Percentiles rank a stretch among this genome's conserved stretches.
phyloP scores from a whole-genome alignment of 1,140 invertebrate species.

The Drosophila jambulina region DNA sequence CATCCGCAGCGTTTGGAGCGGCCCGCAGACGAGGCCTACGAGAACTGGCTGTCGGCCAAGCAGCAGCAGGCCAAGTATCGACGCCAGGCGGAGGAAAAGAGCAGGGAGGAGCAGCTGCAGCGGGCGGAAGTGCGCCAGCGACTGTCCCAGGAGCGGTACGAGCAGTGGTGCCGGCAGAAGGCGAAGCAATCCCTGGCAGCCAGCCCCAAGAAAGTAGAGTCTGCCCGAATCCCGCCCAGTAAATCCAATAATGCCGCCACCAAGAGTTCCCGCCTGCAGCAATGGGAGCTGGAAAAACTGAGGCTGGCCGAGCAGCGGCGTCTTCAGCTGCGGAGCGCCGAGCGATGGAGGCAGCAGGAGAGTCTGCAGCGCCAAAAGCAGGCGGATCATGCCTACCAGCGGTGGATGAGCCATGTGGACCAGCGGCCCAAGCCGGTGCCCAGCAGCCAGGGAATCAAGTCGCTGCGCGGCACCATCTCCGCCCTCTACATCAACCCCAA shows the following conservation, averaged over 20 bases:
- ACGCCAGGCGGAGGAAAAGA: slow-evolving; percentile 16
- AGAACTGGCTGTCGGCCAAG: slow-evolving; percentile 67
- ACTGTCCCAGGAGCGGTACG: slow-evolving; percentile 45
- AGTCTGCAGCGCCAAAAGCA: slow-evolving; percentile 33
- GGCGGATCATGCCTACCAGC: slow-evolving; percentile 47
- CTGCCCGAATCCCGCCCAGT: neutral
- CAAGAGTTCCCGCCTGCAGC: slow-evolving; percentile 9
- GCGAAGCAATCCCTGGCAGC: neutral
- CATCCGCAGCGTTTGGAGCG: slow-evolving; percentile 35
- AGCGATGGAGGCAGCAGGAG: slow-evolving; percentile 15
- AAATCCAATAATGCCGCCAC: neutral
- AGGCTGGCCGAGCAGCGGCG: slow-evolving; percentile 38
- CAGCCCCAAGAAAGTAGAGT: neutral
- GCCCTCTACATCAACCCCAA: slow-evolving; percentile 66
- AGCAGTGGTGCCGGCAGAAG: slow-evolving; percentile 52
- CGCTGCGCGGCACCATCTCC: slow-evolving; percentile 69
- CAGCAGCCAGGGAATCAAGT: slow-evolving; percentile 55
- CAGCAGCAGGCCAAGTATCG: slow-evolving; percentile 37
- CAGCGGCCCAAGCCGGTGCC: slow-evolving; percentile 71
- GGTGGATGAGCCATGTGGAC: slow-evolving; percentile 53
- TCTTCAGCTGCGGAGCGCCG: neutral
- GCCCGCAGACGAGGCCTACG: slow-evolving; percentile 51
- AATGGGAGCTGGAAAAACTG: slow-evolving; percentile 57
- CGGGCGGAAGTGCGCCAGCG: slow-evolving; percentile 18
- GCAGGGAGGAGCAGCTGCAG: slow-evolving; percentile 13